Evolutionary conservation across 1,140 invertebrate genomes (phyloP), one percentile per base, ranked within the genome.

Genomic region (Platyscapa corneri): DNA sequence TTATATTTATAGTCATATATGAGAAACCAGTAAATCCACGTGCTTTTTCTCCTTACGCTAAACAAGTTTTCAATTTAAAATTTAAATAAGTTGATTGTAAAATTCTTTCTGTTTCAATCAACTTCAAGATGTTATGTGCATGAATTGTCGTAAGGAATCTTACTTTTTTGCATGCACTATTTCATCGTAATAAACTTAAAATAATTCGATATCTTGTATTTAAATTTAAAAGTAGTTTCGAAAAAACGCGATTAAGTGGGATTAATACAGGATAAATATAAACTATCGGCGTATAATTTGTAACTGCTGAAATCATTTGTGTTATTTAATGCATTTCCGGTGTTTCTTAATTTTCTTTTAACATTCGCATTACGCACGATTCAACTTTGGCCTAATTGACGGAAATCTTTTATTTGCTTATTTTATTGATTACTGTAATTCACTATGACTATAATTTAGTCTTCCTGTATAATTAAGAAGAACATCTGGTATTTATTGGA

Each of bases 1-100:
- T 49, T 46, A 46, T 49, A 46, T 75, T 49, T 70, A 75, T 16
- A 75, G 1, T 49, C 30, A 10, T 76, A 53, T 34, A 34, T 16
- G 30, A 76, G 46, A 76, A 76, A 32, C 46, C 42, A 53, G 76
- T 37, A 77, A 60, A 49, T 78, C 49, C 42, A 56, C 75, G 53
- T 78, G 32, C 27, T 56, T 78, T 78, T 78, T 78, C 23, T 64
- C 30, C n/a, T n/a, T 27, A 0, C 30, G 27, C 34, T 0, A 78
- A 60, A 78, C 76, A 27, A 60, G 76, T 60, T 78, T 67, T 49
- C 42, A 34, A 79, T 79, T 84, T 84, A 10, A 79, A 84, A 72
- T 84, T 84, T 23, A 84, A 84, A 84, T 72, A 37, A 60, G 18
- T 53, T 70, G 72, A 78, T 78, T 83, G 83, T 78, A 72, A 78